These are phyloP conservation scores for Drosophila antonietae DNA, from an alignment of 2,888 invertebrate species.

Conservation along the genomic window DNA sequence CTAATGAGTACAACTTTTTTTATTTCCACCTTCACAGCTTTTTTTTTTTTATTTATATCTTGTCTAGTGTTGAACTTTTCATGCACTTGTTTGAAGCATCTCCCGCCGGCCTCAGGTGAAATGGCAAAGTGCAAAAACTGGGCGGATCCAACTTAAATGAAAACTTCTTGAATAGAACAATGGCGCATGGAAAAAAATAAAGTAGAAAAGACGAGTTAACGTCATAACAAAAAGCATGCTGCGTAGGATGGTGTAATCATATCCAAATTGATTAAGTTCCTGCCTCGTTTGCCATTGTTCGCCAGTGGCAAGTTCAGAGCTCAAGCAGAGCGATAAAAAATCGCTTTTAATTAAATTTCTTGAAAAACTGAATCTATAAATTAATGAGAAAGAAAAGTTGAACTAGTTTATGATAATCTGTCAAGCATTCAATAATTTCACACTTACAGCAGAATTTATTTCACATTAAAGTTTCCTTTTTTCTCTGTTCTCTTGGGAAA, in stretches of 20 bases:
- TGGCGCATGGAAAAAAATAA: conserved; percentile 10
- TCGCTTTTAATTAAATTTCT: conserved; percentile 9
- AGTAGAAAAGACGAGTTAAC: conserved; percentile 1
- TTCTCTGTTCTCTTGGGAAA: neutral
- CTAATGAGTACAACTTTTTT: conserved; percentile 70
- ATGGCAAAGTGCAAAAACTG: conserved; percentile 18
- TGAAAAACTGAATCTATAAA: conserved; percentile 3
- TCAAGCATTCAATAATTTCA: neutral
- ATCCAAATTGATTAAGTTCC: conserved; percentile 42
- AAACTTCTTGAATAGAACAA: conserved; percentile 49
- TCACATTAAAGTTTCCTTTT: conserved; percentile 9
- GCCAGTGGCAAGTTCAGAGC: too few relatives aligned
- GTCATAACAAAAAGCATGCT: conserved; percentile 11
- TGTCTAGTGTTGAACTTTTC: conserved; percentile 42
- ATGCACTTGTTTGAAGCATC: conserved; percentile 43
- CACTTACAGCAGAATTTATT: neutral
- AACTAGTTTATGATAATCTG: neutral
- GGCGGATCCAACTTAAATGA: conserved; percentile 28
- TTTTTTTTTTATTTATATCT: conserved; percentile 16
- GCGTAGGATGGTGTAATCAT: conserved; percentile 22
- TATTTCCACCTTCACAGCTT: conserved; percentile 22
- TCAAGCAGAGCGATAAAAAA: neutral
- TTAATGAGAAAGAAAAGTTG: neutral
- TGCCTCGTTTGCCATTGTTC: conserved; percentile 13
- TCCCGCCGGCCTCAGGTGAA: conserved; percentile 12